Conservation (phyloP, 2,888 invertebrate genomes). For the Tridacna crocea region DNA sequence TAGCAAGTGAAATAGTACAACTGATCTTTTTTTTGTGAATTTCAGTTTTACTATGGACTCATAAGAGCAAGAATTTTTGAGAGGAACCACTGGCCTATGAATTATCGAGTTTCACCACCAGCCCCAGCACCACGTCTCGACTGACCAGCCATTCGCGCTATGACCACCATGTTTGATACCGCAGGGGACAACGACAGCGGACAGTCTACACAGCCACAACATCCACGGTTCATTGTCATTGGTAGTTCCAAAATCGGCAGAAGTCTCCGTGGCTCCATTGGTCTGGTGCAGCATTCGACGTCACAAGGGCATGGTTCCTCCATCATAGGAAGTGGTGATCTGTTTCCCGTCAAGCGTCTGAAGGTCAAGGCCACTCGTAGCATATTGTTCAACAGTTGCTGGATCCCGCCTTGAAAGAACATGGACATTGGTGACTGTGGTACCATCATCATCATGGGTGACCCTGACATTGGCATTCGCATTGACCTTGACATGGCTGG, state of each 20-base stretch:
- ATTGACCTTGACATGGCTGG: constrained; percentile 1
- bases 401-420: not conserved
- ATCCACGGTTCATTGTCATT: constrained; percentile 50
- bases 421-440: not conserved
- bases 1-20: too few relatives aligned
- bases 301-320: constrained; percentile 62
- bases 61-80: not conserved
- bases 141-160: constrained; percentile 16
- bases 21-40: too few relatives aligned
- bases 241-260: constrained; percentile 55
- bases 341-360: constrained; percentile 34
- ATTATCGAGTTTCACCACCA: constrained; percentile 6
- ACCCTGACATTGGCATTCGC: not conserved
- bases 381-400: constrained; percentile 36
- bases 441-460: constrained; percentile 4
- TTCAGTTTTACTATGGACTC: too few relatives aligned
- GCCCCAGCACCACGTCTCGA: not conserved
- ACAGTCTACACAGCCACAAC: constrained; percentile 61
- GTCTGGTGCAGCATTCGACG: constrained; percentile 51
- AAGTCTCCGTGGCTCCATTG: constrained; percentile 48
- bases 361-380: constrained; percentile 30
- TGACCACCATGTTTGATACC: constrained; percentile 39
- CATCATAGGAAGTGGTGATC: constrained; percentile 36
- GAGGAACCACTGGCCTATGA: not conserved
- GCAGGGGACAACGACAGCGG: constrained; percentile 46